Evolutionary conservation across 2,113 vertebrate genomes (phyloP).

Genomic region (Ceyx cyanopectus): DNA sequence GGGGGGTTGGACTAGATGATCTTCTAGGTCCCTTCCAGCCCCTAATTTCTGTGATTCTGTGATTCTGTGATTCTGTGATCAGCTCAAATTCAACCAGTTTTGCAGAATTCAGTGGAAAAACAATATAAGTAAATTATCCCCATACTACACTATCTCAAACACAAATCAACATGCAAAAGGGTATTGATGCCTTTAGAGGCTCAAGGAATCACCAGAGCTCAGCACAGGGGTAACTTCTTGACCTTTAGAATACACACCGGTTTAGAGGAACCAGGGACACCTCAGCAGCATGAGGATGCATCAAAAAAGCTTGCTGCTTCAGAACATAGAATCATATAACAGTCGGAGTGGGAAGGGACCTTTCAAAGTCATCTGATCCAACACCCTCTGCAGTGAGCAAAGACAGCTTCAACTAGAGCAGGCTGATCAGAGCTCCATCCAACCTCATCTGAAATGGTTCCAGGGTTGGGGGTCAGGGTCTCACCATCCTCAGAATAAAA

Average conservation of each 20-base stretch:
- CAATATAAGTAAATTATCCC: background rate
- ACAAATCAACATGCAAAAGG: accelerated
- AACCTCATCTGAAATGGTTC: background rate
- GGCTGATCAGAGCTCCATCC: background rate
- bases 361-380: background rate
- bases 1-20: no score
- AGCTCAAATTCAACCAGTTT: background rate
- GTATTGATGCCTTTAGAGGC: accelerated
- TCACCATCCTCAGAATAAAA: background rate
- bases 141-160: background rate
- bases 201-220: background rate
- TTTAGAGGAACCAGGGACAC: background rate
- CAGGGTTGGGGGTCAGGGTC: background rate
- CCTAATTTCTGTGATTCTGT: no score
- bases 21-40: no score
- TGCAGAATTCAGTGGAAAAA: background rate
- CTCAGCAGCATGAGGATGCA: background rate
- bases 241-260: background rate
- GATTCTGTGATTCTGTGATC: no score
- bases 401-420: background rate
- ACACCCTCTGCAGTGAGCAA: background rate
- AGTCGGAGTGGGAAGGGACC: background rate
- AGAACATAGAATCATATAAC: background rate
- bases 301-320: background rate
- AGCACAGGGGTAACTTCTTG: background rate